Base-by-base conservation (phyloP, 30 jellyfish, hydroid and myxozoan species). In the Aurelia coerulea region DNA sequence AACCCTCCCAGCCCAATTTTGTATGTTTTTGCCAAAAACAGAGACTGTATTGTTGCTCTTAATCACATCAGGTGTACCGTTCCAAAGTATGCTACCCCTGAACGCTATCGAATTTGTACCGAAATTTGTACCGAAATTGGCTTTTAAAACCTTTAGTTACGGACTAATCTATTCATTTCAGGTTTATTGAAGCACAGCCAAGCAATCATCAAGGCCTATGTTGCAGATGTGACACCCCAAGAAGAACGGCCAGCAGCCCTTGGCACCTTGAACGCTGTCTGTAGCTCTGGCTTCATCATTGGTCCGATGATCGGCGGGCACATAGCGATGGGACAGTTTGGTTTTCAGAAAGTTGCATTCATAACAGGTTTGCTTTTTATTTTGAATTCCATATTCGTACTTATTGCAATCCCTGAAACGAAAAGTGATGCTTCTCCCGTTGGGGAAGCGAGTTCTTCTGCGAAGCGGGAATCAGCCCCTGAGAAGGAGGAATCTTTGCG, bases 291-390 rank as follows among this genome's bases (percentile, higher is more conserved):
- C 18, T 95, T 95, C 78, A 90, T 95, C 65, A 62, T 90, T 58
- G 99, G 99, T 3, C 99, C 99, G 4, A 70, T 96, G 56, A 72
- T 95, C 35, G 99, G 97, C 10, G 99, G 99, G 18, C 86, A 84
- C 37, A 58, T 95, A 50, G 94, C 91, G 16, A 68, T 76, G 79
- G 76, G 93, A 4, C 83, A 78, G 54, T 71, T 78, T 79, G 99
- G 99, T 12, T 95, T 95, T 74, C 81, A 78, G 33, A 78, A 31
- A 49, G 97, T 95, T 32, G 93, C 97, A 29, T 32, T 86, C 77
- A 35, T 90, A 33, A 83, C 99, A 63, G 87, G 96, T 60, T 60
- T 75, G 80, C 53, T 90, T 3, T 95, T 90, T 58, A 2, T 90
- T 56, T 71, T 86, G 23, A 95, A 95, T 56, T 95, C 97, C n/a